phyloP scores from a whole-genome alignment of 2,797 vertebrate genomes.

The Oceanodroma leucorhoa region DNA sequence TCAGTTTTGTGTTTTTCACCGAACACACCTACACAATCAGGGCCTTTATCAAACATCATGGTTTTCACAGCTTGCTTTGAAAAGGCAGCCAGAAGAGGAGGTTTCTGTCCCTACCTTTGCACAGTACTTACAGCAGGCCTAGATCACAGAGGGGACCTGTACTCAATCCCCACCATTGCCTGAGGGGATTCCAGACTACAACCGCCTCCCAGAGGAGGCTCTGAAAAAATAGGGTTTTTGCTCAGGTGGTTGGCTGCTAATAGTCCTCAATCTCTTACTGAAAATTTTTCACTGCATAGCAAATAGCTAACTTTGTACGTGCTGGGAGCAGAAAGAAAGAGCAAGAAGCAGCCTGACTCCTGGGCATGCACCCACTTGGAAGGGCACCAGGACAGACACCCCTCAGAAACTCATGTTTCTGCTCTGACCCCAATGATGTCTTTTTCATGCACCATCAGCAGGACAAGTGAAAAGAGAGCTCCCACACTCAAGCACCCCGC shows the following conservation, averaged over 20 bases:
- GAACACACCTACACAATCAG: slow-evolving; percentile 25
- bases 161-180: background rate
- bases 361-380: background rate
- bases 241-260: background rate
- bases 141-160: background rate
- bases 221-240: background rate
- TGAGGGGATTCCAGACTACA: background rate
- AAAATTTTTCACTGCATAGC: background rate
- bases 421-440: background rate
- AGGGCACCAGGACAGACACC: background rate
- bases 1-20: slow-evolving; percentile 26
- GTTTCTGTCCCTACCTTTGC: background rate
- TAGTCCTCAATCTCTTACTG: background rate
- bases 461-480: background rate
- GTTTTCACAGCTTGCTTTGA: background rate
- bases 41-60: background rate
- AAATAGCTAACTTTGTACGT: background rate
- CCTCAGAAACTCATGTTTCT: background rate
- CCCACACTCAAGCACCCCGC: background rate
- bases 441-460: background rate
- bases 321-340: background rate
- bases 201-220: background rate
- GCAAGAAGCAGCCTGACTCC: background rate
- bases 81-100: background rate
- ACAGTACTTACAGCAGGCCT: background rate